phyloP scores from a whole-genome alignment of 2,888 invertebrate species.

The Thyatira batis region DNA sequence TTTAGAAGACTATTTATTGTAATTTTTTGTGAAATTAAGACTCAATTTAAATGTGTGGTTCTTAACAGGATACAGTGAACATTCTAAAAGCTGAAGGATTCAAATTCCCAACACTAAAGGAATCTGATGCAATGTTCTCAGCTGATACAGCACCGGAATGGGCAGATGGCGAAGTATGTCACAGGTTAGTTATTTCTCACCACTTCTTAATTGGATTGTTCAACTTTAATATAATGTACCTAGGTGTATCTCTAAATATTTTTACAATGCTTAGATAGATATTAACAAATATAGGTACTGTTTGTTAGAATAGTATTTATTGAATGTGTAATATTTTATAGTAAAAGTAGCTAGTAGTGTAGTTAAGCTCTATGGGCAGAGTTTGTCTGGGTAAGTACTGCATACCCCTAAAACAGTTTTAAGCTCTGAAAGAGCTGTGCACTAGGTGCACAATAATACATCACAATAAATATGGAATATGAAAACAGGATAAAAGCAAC shows the following conservation, averaged over 20 bases:
- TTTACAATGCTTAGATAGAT: too few relatives aligned
- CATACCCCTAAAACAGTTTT: too few relatives aligned
- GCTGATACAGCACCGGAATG: conserved; percentile 99
- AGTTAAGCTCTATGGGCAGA: too few relatives aligned
- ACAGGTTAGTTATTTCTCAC: conserved; percentile 73
- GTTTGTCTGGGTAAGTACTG: too few relatives aligned
- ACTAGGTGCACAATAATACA: too few relatives aligned
- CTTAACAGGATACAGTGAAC: conserved; percentile 92
- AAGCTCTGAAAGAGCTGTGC: too few relatives aligned
- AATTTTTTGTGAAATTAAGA: not conserved
- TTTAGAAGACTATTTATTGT: not conserved
- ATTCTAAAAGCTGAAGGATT: conserved; percentile 97
- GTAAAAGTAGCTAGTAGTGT: too few relatives aligned
- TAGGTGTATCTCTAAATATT: conserved; percentile 1
- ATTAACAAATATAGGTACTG: too few relatives aligned
- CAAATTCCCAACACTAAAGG: conserved; percentile 94
- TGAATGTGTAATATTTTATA: too few relatives aligned
- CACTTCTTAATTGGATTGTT: not conserved
- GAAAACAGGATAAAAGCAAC: too few relatives aligned
- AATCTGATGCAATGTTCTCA: conserved; percentile 99
- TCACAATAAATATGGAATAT: too few relatives aligned
- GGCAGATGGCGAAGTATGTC: conserved; percentile 97
- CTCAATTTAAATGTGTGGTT: conserved; percentile 19
- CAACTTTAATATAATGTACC: not conserved
- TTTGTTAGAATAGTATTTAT: too few relatives aligned